Evolutionary conservation across 2,797 vertebrate species (phyloP), one percentile per base, ranked within the genome.

Genomic region (Pipistrellus pygmaeus): DNA sequence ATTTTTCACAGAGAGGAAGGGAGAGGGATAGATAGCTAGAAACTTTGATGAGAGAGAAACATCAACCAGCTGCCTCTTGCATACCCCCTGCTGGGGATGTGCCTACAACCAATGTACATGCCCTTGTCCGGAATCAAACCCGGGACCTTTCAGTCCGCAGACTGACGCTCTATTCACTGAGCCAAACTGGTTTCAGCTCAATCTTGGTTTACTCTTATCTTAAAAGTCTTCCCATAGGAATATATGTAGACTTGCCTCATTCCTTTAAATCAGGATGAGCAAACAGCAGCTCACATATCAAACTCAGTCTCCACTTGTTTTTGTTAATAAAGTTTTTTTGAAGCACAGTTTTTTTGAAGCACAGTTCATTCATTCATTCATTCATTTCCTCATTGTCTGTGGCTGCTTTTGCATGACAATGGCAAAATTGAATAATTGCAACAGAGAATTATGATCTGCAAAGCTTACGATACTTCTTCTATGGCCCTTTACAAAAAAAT

Each of bases 401-500:
- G 11, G 10, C 60, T 93, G 57, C 12, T 85, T 87, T 73, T 55
- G n/a, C 32, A 8, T 11, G 35, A 64, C 27, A 71, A n/a, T 35
- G 44, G n/a, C n/a, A 55, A 69, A 68, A 2, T 4, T 82, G 48
- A 82, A 17, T 55, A 44, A 84, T 8, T 41, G 55, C 44, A 41
- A 41, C 25, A 68, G 48, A 96, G 81, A 71, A 76, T 18, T 32
- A 27, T 53, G 51, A 76, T 25, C 38, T 48, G 7, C 51, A 78
- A 86, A 84, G 30, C 35, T 44, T 81, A 53, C 72, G 46, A 66
- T 66, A 75, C 23, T 84, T 77, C 38, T 44, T 62, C 15, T 83
- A 18, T 35, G 14, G 15, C 20, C 80, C 41, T 72, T 85, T 73
- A 60, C 15, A 89, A 69, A 92, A 92, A 94, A 81, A 93, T 27